Evolutionary conservation across 2,113 vertebrate species (phyloP).

Genomic region (Ameiurus melas): DNA sequence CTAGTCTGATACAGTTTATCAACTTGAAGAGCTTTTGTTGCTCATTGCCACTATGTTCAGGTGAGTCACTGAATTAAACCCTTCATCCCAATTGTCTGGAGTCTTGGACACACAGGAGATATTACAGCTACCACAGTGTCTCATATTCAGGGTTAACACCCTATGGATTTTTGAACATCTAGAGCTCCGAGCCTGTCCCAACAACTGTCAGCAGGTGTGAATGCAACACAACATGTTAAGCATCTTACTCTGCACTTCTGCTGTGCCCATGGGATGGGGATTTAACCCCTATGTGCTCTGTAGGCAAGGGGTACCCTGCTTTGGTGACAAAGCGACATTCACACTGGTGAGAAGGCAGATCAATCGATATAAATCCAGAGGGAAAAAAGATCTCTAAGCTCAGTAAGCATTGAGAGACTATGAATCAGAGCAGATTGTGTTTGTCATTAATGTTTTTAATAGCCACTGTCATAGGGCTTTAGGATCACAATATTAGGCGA

Average conservation of each 20-base stretch:
- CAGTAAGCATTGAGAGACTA: not conserved
- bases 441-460: not conserved
- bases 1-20: not conserved
- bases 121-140: not conserved
- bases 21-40: not conserved
- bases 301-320: not conserved
- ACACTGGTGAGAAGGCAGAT: not conserved
- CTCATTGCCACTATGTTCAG: not conserved
- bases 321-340: not conserved
- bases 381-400: not conserved
- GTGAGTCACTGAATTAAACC: not conserved
- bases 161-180: not conserved
- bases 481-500: not conserved
- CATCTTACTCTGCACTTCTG: not conserved
- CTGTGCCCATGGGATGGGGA: slow-evolving; percentile 2
- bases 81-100: not conserved
- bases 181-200: not conserved
- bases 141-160: not conserved
- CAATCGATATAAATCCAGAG: not conserved
- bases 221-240: not conserved
- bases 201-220: not conserved
- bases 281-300: not conserved
- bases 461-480: not conserved
- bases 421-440: not conserved
- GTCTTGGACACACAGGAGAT: not conserved